These are phyloP conservation scores for Leptinotarsa juncta DNA, from an alignment of 2,888 invertebrate species.

Conservation along the genomic window DNA sequence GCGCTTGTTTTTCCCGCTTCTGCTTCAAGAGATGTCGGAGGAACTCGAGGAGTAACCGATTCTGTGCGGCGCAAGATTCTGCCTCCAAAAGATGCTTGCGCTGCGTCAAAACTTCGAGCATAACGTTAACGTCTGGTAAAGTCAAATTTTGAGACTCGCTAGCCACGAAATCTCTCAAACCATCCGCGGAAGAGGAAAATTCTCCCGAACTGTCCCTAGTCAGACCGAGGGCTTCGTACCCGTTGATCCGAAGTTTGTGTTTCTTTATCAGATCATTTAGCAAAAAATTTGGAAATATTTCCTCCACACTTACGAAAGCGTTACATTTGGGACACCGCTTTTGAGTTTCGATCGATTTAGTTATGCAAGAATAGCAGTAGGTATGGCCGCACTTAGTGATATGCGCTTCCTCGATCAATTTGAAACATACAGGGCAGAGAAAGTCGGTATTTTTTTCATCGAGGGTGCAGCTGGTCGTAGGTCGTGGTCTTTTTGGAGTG, in stretches of 20 bases:
- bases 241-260: conserved; percentile 71
- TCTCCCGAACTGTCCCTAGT: conserved; percentile 64
- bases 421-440: conserved; percentile 88
- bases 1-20: conserved; percentile 76
- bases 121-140: conserved; percentile 82
- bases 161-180: conserved; percentile 74
- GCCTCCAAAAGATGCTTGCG: conserved; percentile 84
- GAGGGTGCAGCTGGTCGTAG: conserved; percentile 69
- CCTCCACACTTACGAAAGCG: conserved; percentile 75
- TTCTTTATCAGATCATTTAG: conserved; percentile 85
- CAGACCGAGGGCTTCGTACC: conserved; percentile 64
- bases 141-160: conserved; percentile 79
- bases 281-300: conserved; percentile 88
- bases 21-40: conserved; percentile 80
- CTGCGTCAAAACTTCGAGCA: conserved; percentile 83
- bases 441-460: conserved; percentile 77
- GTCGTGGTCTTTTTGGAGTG: conserved; percentile 67
- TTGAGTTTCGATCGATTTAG: conserved; percentile 73
- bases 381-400: conserved; percentile 94
- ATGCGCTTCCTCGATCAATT: conserved; percentile 88
- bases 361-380: conserved; percentile 87
- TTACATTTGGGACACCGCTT: conserved; percentile 88
- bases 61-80: conserved; percentile 83
- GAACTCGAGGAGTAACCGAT: conserved; percentile 86
- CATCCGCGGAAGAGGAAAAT: conserved; percentile 66